Conservation (phyloP, 2,113 vertebrate species). For the Dolichallabes microphthalmus region DNA sequence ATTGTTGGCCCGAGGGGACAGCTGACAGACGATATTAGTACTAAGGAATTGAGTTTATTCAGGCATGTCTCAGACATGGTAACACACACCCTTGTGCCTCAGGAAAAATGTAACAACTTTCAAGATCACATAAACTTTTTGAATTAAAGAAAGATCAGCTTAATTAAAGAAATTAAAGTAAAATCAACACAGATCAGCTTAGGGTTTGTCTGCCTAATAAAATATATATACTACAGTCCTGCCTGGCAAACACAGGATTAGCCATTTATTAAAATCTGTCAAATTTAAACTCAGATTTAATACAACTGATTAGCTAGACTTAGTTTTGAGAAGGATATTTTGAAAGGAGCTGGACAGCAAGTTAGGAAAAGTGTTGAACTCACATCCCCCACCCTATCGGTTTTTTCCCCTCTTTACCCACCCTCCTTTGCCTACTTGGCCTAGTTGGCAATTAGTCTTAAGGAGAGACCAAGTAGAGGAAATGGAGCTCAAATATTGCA, state of each 20-base stretch:
- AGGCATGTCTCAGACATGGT: slow-evolving; percentile 61
- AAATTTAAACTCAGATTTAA: slow-evolving; percentile 37
- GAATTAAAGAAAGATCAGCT: slow-evolving; percentile 26
- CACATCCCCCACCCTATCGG: not conserved
- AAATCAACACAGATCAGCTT: not conserved
- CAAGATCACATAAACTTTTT: slow-evolving; percentile 59
- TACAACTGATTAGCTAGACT: slow-evolving; percentile 56
- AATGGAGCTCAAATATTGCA: slow-evolving; percentile 50
- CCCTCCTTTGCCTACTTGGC: slow-evolving; percentile 45
- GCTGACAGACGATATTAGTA: slow-evolving; percentile 57
- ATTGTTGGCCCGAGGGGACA: slow-evolving; percentile 58
- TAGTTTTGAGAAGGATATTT: slow-evolving; percentile 17
- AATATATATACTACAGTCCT: slow-evolving; percentile 42
- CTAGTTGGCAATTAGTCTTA: slow-evolving; percentile 62
- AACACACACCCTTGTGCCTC: slow-evolving; percentile 49
- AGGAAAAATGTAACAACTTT: slow-evolving; percentile 33
- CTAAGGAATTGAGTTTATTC: slow-evolving; percentile 58
- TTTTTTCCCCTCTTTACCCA: not conserved
- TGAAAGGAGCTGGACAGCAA: slow-evolving; percentile 59
- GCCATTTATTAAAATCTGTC: slow-evolving; percentile 47
- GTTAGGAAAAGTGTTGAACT: slow-evolving; percentile 57
- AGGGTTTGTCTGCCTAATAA: slow-evolving; percentile 55
- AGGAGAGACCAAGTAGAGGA: slow-evolving; percentile 58
- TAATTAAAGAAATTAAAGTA: too few relatives aligned
- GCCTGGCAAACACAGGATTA: not conserved